Base-by-base conservation (phyloP, 2,797 vertebrate genomes). In the Platyrinchus mystaceus region DNA sequence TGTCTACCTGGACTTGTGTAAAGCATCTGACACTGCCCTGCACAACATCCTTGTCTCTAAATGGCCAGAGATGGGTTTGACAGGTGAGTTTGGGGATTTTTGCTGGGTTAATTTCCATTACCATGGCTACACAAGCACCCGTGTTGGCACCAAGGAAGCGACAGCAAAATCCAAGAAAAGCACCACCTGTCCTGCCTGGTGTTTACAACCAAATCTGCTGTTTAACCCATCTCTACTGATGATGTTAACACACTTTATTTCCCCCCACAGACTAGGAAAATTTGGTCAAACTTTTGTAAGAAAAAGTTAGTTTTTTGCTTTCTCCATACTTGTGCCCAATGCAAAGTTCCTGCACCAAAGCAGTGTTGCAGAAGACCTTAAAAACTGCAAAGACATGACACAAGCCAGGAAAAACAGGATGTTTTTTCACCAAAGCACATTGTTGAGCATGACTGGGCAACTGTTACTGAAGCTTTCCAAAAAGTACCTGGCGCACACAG, bases 181-280 rank as follows among this genome's bases (percentile, higher is more conserved):
- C 2, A 13, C 62, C 32, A 41, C 59, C 3, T 22, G 15, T 28
- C 55, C 71, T 69, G 28, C 10, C 34, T 41, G 19, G 32, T 34
- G 44, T 8, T 52, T 32, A 28, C 41, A 66, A 10, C 5, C 16
- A 20, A 87, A 67, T 7, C 12, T 10, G 9, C 1, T 3, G 6
- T 22, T 58, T 67, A 87, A 52, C 9, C 4, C 47, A 21, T 4
- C 56, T 67, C 44, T 32, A 23, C 11, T 55, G n/a, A 62, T 13
- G 10, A 19, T 1, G 5, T 21, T 70, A 24, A 59, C 0, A 1
- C 3, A 7, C 4, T 17, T 9, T 19, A 39, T 41, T 2, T 6
- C 46, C 71, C 46, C 71, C 8, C n/a, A 41, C 71, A 67, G 30
- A 28, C 2, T 22, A 19, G 5, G 20, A 43, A 55, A 83, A 46